Evolutionary conservation across 1,140 invertebrate genomes (phyloP).

Genomic region (Carcinoscorpius rotundicauda): DNA sequence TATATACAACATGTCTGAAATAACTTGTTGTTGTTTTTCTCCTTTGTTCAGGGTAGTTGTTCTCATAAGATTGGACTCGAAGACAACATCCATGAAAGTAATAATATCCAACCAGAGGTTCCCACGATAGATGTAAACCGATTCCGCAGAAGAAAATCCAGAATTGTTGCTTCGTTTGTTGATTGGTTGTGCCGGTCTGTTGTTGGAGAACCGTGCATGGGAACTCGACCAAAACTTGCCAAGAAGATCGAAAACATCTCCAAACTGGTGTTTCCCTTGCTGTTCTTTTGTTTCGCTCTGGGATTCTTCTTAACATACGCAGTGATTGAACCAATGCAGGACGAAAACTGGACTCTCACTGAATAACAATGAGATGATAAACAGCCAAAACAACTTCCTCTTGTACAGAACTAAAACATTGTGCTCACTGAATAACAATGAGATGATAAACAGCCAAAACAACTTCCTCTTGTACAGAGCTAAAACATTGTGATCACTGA

Average conservation of each 20-base stretch:
- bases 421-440: constrained; percentile 2
- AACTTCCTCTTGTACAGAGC: too few relatives aligned
- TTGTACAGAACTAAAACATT: too few relatives aligned
- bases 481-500: constrained; percentile 9
- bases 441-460: too few relatives aligned
- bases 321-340: constrained; percentile 21
- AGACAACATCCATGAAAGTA: too few relatives aligned
- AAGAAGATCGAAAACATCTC: constrained; percentile 90
- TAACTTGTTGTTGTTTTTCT: too few relatives aligned
- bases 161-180: constrained; percentile 21
- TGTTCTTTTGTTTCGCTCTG: constrained; percentile 79
- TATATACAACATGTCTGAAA: too few relatives aligned
- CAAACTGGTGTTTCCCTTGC: constrained; percentile 76
- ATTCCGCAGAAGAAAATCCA: constrained; percentile 9
- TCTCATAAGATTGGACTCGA: too few relatives aligned
- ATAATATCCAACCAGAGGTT: too few relatives aligned
- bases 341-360: constrained; percentile 23
- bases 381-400: too few relatives aligned
- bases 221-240: constrained; percentile 60
- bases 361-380: background rate
- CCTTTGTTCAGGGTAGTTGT: too few relatives aligned
- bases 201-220: constrained; percentile 47
- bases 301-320: constrained; percentile 84
- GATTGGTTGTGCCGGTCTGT: constrained; percentile 20
- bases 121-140: too few relatives aligned